Conservation (phyloP, 2,113 vertebrate species). For the Lonchura striata region DNA sequence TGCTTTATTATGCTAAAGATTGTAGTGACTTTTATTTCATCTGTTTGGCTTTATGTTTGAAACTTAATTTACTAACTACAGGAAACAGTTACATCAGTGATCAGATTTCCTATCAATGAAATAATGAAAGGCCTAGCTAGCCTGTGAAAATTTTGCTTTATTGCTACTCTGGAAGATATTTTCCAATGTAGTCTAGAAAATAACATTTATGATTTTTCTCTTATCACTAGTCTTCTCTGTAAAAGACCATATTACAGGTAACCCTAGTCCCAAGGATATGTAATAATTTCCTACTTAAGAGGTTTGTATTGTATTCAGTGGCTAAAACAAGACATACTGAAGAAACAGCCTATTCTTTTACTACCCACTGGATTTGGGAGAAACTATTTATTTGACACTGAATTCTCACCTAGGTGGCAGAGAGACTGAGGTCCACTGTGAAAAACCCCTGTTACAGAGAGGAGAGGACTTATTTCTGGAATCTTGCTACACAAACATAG, state of each 20-base stretch:
- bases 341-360: neutral
- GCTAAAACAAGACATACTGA: neutral
- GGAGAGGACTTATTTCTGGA: neutral
- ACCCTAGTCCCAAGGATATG: neutral
- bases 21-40: neutral
- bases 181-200: neutral
- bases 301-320: neutral
- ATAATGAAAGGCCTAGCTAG: neutral
- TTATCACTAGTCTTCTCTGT: neutral
- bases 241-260: neutral
- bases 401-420: neutral
- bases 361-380: neutral
- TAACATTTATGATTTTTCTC: neutral
- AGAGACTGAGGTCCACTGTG: neutral
- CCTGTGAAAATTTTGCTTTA: neutral
- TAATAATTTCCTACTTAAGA: neutral
- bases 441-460: neutral
- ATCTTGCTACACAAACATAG: neutral
- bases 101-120: neutral
- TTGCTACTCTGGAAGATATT: neutral
- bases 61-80: neutral
- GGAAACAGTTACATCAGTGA: neutral
- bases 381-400: neutral
- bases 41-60: neutral
- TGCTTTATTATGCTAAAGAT: neutral